These are phyloP conservation scores for Cyphomyrmex costatus DNA, from an alignment of 1,140 invertebrate genomes.

Conservation along the genomic window DNA sequence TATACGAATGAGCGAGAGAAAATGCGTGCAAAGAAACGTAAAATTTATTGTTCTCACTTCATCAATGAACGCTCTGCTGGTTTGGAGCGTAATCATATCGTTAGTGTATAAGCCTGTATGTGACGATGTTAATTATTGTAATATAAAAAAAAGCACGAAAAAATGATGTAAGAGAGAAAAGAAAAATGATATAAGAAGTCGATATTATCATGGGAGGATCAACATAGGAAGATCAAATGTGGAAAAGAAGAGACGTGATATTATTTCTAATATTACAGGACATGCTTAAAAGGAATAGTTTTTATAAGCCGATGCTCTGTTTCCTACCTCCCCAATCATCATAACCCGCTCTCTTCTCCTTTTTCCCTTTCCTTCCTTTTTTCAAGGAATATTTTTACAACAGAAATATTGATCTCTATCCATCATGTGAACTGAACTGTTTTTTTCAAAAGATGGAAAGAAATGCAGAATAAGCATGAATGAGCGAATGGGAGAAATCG, in stretches of 20 bases:
- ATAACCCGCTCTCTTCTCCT: conserved; percentile 29
- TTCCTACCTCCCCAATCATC: conserved; percentile 68
- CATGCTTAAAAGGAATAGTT: conserved; percentile 82
- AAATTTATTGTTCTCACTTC: conserved; percentile 83
- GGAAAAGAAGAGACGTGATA: conserved; percentile 52
- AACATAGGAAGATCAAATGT: conserved; percentile 53
- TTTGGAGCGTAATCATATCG: conserved; percentile 86
- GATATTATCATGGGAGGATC: conserved; percentile 74
- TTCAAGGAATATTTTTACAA: conserved; percentile 78
- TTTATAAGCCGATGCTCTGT: conserved; percentile 84
- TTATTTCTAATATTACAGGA: conserved; percentile 81
- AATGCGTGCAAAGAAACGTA: conserved; percentile 51
- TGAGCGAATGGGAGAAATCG: neutral
- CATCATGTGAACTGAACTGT: conserved; percentile 75
- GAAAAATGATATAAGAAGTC: conserved; percentile 63
- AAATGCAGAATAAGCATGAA: conserved; percentile 8
- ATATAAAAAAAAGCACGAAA: conserved; percentile 78
- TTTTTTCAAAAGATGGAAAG: conserved; percentile 69
- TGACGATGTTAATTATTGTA: conserved; percentile 86
- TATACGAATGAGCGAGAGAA: conserved; percentile 9
- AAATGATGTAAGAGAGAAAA: conserved; percentile 30
- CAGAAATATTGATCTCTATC: conserved; percentile 70
- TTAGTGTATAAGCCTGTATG: conserved; percentile 86
- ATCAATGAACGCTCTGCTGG: conserved; percentile 85
- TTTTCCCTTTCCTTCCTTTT: neutral